A percentile compares a stretch with the other conserved stretches of the same genome.
phyloP scores from a whole-genome alignment of 53 echinoderm and acorn worm genomes.

The Echinometra lucunter region DNA sequence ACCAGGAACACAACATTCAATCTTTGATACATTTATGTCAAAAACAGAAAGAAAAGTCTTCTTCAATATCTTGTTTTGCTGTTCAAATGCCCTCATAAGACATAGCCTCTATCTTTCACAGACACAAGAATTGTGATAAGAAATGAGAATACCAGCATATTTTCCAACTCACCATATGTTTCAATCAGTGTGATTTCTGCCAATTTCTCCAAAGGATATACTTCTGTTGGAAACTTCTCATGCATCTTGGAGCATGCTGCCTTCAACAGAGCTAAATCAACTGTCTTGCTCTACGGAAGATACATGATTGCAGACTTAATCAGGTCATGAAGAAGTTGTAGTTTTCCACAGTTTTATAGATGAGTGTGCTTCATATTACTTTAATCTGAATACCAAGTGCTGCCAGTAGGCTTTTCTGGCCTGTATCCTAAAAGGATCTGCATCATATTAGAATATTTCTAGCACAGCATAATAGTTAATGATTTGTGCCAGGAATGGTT shows the following conservation, averaged over 20 bases:
- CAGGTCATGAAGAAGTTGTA: neutral
- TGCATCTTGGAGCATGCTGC: conserved; percentile 82
- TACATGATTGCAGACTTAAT: neutral
- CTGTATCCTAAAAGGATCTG: neutral
- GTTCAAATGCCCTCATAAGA: too few species aligned
- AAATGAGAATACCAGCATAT: neutral
- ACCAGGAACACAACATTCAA: too few species aligned
- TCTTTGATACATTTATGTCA: too few species aligned
- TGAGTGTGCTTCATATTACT: neutral
- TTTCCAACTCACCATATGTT: conserved; percentile 66
- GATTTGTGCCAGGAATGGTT: too few species aligned
- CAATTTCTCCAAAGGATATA: conserved; percentile 74
- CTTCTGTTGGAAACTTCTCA: conserved; percentile 74
- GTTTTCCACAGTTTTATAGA: neutral
- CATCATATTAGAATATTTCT: neutral
- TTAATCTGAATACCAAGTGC: neutral
- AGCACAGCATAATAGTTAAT: too few species aligned
- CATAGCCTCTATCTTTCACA: too few species aligned
- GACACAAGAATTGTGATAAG: too few species aligned
- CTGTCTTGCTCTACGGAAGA: neutral
- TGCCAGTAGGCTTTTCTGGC: neutral
- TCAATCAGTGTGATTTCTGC: conserved; percentile 71
- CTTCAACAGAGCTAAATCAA: conserved; percentile 48
- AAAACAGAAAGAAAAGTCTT: too few species aligned
- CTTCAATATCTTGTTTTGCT: too few species aligned